These are phyloP conservation scores for Toxotes lorentzi DNA, from an alignment of 2,797 vertebrate species.

Conservation along the genomic window DNA sequence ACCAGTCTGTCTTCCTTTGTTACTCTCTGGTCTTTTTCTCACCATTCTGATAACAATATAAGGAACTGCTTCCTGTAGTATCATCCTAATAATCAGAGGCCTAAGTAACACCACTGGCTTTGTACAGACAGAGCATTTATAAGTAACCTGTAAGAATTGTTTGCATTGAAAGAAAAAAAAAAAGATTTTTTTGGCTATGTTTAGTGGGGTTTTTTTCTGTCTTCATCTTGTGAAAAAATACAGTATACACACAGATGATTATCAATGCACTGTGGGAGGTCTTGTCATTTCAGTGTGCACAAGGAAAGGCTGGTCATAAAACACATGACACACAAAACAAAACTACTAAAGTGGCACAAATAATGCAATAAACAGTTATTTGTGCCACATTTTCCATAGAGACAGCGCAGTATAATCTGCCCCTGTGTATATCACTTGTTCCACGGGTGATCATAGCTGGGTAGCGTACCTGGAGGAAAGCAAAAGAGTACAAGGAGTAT, in stretches of 20 bases:
- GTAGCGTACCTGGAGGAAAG: constrained; percentile 87
- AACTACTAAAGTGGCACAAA: constrained; percentile 88
- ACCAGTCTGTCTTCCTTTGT: too few species aligned
- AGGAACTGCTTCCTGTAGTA: too few species aligned
- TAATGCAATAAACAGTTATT: constrained; percentile 86
- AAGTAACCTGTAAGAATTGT: not conserved
- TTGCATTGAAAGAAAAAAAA: not conserved
- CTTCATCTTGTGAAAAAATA: constrained; percentile 1
- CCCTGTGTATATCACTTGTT: constrained; percentile 85
- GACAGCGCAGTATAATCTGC: constrained; percentile 77
- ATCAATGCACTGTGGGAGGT: constrained; percentile 30
- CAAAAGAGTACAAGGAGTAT: constrained; percentile 84
- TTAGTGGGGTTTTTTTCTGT: not conserved
- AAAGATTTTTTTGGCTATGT: not conserved
- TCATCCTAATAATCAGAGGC: too few species aligned
- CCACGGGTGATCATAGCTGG: constrained; percentile 83
- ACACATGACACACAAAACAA: constrained; percentile 67
- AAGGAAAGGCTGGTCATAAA: constrained; percentile 27
- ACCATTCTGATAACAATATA: too few species aligned
- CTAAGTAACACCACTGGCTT: too few species aligned
- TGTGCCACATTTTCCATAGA: constrained; percentile 78
- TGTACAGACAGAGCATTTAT: too few species aligned
- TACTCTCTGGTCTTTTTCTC: too few species aligned
- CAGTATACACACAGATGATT: not conserved
- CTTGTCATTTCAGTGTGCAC: constrained; percentile 5